phyloP scores from a whole-genome alignment of 2,888 invertebrate genomes.

The Pedicia rivosa region DNA sequence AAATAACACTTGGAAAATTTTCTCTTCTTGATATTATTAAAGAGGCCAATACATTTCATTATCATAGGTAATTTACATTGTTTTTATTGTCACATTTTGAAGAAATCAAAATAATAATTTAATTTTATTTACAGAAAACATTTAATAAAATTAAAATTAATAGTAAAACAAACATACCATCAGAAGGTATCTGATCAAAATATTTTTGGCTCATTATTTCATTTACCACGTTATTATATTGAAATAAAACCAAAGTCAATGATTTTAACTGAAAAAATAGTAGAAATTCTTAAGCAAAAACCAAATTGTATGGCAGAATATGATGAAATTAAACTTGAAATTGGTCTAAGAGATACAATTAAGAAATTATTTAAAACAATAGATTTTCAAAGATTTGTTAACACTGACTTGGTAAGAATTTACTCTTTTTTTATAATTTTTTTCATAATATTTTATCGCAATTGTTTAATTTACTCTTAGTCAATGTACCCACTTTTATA shows the following conservation, averaged over 20 bases:
- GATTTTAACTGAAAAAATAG: conserved; percentile 36
- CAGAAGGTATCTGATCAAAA: conserved; percentile 32
- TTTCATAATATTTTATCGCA: too few species aligned
- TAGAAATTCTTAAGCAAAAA: conserved; percentile 35
- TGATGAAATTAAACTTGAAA: conserved; percentile 30
- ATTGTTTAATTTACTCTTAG: too few species aligned
- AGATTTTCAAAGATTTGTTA: conserved; percentile 36
- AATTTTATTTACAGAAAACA: conserved; percentile 43
- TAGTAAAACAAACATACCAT: conserved; percentile 43
- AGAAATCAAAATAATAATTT: conserved; percentile 5
- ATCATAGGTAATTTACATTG: conserved; percentile 19
- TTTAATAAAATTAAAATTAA: conserved; percentile 39
- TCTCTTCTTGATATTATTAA: conserved; percentile 37
- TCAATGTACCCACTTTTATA: too few species aligned
- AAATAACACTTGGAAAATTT: conserved; percentile 46
- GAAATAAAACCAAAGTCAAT: conserved; percentile 37
- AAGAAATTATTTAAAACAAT: conserved; percentile 36
- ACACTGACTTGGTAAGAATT: conserved; percentile 33
- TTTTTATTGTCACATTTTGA: conserved; percentile 3
- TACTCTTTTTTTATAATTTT: conserved; percentile 9
- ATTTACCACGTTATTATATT: conserved; percentile 44
- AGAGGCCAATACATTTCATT: conserved; percentile 39
- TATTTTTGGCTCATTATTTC: conserved; percentile 36
- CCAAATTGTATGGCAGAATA: conserved; percentile 37
- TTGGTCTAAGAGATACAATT: conserved; percentile 27